Percentiles rank a stretch among this genome's conserved stretches.
These are phyloP conservation scores for Caradrina clavipalpis DNA, from an alignment of 2,888 invertebrate genomes.

Conservation along the genomic window DNA sequence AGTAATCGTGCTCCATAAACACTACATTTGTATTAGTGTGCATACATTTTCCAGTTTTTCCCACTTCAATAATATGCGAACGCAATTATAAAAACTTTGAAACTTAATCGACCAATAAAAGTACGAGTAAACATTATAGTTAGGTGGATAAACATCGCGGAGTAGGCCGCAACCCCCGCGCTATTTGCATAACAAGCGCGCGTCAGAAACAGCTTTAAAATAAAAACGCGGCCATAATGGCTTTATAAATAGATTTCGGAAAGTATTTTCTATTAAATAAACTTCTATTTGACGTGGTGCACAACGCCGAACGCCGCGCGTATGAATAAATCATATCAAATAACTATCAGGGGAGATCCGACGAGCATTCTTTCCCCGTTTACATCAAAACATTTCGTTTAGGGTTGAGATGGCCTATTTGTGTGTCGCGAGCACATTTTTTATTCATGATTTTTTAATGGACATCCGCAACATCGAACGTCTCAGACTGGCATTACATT, in stretches of 20 bases:
- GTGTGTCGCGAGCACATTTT: slow-evolving; percentile 76
- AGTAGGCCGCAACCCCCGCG: slow-evolving; percentile 69
- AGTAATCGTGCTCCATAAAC: background rate
- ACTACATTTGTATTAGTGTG: background rate
- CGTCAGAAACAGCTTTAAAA: slow-evolving; percentile 85
- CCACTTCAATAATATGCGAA: slow-evolving; percentile 21
- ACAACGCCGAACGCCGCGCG: slow-evolving; percentile 76
- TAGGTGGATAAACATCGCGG: slow-evolving; percentile 75
- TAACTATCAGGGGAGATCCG: slow-evolving; percentile 92
- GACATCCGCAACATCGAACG: slow-evolving; percentile 64
- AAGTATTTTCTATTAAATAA: slow-evolving; percentile 90
- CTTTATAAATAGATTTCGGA: slow-evolving; percentile 89
- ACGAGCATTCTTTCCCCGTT: slow-evolving; percentile 80
- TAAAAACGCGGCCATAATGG: slow-evolving; percentile 84
- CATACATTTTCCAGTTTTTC: background rate
- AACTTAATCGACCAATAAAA: slow-evolving; percentile 74
- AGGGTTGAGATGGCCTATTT: slow-evolving; percentile 78
- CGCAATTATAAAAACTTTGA: slow-evolving; percentile 50
- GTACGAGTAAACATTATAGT: slow-evolving; percentile 74
- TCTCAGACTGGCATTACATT: slow-evolving; percentile 50
- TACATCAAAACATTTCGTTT: slow-evolving; percentile 82
- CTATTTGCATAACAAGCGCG: slow-evolving; percentile 86
- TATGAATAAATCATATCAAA: slow-evolving; percentile 94
- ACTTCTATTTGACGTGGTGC: slow-evolving; percentile 86
- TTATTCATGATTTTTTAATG: slow-evolving; percentile 80